A percentile compares a stretch with the other conserved stretches of the same genome.
These are phyloP conservation scores for Coranthus polyacanthus DNA, from an alignment of 2,797 vertebrate genomes.

Conservation along the genomic window DNA sequence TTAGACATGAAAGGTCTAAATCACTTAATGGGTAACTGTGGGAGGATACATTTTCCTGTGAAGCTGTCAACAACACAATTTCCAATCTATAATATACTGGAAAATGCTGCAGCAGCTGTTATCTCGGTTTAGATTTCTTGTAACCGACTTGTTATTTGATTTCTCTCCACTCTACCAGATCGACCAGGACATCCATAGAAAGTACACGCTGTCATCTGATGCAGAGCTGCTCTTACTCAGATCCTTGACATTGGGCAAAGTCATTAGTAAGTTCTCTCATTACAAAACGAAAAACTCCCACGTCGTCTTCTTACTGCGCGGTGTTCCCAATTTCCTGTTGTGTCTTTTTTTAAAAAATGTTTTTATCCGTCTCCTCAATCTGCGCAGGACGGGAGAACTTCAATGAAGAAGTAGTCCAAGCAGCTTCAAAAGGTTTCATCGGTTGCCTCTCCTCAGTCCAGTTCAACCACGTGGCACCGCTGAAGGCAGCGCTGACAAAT, in stretches of 20 bases:
- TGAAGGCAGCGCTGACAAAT: constrained; percentile 94
- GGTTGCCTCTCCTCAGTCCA: constrained; percentile 96
- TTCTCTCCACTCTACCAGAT: constrained; percentile 84
- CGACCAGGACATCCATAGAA: constrained; percentile 91
- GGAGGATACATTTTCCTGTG: constrained; percentile 54
- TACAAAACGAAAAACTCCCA: neutral
- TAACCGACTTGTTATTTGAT: constrained; percentile 79
- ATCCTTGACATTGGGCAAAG: constrained; percentile 93
- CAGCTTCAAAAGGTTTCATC: constrained; percentile 89
- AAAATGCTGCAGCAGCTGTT: constrained; percentile 53
- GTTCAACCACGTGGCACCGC: constrained; percentile 92
- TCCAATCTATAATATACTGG: constrained; percentile 69
- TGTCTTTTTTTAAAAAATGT: too few relatives aligned
- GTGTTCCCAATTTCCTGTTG: neutral
- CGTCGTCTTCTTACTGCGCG: neutral
- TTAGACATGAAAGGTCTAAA: constrained; percentile 36
- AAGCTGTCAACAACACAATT: constrained; percentile 52
- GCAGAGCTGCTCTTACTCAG: constrained; percentile 88
- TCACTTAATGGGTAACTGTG: constrained; percentile 52
- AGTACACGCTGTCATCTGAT: constrained; percentile 91
- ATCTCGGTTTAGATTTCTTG: constrained; percentile 72
- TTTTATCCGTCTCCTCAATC: neutral
- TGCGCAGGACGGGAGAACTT: constrained; percentile 84
- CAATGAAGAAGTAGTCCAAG: constrained; percentile 87
- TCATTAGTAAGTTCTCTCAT: constrained; percentile 87